Percentiles rank a stretch among this genome's conserved stretches.
phyloP scores from a whole-genome alignment of 1,140 invertebrate genomes.

The Penaeus japonicus region DNA sequence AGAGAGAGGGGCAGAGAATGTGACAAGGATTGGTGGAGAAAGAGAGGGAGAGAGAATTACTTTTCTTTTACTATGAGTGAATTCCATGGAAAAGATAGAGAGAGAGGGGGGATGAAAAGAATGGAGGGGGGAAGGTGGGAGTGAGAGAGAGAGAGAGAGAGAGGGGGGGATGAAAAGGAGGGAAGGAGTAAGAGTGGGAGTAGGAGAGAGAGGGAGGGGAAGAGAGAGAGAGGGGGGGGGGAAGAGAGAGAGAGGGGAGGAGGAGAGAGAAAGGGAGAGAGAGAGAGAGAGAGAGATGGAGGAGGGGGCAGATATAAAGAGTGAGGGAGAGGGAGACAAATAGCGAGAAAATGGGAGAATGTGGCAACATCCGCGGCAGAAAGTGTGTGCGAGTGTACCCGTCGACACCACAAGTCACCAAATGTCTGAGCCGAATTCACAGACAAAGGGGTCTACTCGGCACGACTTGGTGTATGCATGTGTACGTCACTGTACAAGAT shows the following conservation, averaged over 20 bases:
- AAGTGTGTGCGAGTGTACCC: background rate
- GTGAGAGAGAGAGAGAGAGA: background rate
- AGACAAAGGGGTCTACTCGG: too few relatives aligned
- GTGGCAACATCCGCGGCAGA: constrained; percentile 12
- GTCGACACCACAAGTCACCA: background rate
- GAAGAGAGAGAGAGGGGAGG: background rate
- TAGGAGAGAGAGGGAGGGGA: background rate
- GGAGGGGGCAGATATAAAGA: background rate
- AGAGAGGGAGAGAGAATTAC: background rate
- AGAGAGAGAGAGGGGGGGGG: background rate
- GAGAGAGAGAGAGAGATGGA: background rate
- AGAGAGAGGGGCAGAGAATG: background rate
- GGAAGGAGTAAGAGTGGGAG: background rate
- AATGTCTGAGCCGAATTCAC: background rate
- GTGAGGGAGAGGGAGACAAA: background rate
- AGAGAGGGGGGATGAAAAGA: background rate
- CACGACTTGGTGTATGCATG: too few relatives aligned
- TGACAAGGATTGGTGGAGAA: too few relatives aligned
- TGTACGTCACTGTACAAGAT: too few relatives aligned
- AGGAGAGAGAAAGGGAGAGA: background rate
- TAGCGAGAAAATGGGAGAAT: constrained; percentile 20
- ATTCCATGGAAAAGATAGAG: background rate
- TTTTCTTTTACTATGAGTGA: background rate
- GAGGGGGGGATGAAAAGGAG: too few relatives aligned
- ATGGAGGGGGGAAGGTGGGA: background rate